Base-by-base conservation (phyloP, 2,113 vertebrate genomes). In the Platycercus adscitus region DNA sequence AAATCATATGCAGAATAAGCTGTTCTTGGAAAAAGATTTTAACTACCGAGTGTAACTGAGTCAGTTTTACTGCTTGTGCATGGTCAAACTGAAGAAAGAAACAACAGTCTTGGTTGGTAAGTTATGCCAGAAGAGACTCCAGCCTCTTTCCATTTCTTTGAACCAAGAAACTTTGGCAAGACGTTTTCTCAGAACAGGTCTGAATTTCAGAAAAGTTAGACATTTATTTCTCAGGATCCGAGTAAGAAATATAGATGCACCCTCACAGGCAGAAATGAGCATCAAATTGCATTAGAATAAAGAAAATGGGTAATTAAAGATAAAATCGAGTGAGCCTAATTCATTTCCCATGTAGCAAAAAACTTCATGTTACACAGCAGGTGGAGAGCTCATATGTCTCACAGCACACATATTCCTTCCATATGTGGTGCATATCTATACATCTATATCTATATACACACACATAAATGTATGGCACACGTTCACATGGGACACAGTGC, bases 401-500 rank as follows among this genome's bases (percentile, higher is more conserved):
- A 82, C 13, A 81, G 43, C 24, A 64, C 33, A n/a, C 17, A n/a
- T 29, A 5, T n/a, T 78, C 46, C 31, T 61, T 18, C 31, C 7
- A 4, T 44, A 58, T 17, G n/a, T 33, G 6, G 18, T 44, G 13
- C 10, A 26, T 29, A 33, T 11, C 8, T 3, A 39, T 6, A 24
- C 7, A 25, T 2, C 8, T 3, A 29, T 7, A 23, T 8, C 19
- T 2, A 25, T 7, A 23, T 3, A 65, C 3, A 19, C 1, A 50
- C 24, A n/a, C 3, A 71, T 8, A 44, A 44, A 61, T 9, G 10
- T 10, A 68, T 23, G 7, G 25, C 26, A 76, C 10, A 26, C 2
- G 39, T 71, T 18, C 9, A 65, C 8, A 16, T 8, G 24, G 10
- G 39, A 39, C 16, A 46, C 56, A 68, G 12, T 35, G 10, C 23